Conservation (phyloP, 2,888 invertebrate species). For the Exephanes ischioxanthus region DNA sequence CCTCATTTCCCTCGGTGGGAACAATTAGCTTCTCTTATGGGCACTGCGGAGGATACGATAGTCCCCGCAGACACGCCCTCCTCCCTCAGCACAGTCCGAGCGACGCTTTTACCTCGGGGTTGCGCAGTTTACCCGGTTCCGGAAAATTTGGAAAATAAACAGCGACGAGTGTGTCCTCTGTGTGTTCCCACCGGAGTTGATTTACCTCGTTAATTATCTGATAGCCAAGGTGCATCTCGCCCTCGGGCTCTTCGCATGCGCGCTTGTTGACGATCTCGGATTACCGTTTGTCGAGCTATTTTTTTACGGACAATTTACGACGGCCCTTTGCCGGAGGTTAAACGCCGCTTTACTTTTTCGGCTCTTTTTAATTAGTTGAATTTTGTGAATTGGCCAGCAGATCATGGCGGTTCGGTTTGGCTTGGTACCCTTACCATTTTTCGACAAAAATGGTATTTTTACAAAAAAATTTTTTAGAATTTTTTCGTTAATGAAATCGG, state of each 20-base stretch:
- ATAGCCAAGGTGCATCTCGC: not conserved
- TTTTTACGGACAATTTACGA: conserved; percentile 42
- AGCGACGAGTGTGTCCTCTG: conserved; percentile 15
- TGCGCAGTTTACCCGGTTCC: conserved; percentile 44
- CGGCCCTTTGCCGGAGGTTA: not conserved
- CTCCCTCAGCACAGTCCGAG: not conserved
- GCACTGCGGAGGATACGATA: not conserved
- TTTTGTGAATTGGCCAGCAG: not conserved
- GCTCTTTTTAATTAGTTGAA: not conserved
- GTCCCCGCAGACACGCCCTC: conserved; percentile 23
- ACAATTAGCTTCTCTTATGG: conserved; percentile 59
- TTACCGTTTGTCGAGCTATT: conserved; percentile 46
- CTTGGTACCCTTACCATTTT: no score
- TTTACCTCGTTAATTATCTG: not conserved
- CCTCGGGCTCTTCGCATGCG: not conserved
- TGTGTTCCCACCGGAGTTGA: not conserved
- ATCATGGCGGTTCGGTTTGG: not conserved
- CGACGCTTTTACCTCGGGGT: conserved; percentile 6
- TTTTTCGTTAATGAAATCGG: no score
- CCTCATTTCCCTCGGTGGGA: conserved; percentile 59
- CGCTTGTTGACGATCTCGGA: conserved; percentile 26
- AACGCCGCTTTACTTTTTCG: not conserved
- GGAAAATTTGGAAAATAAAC: conserved; percentile 59
- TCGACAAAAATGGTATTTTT: no score
- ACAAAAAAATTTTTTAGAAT: no score